Evolutionary conservation across 1,140 invertebrate genomes (phyloP).

Genomic region (Acromyrmex heyeri): DNA sequence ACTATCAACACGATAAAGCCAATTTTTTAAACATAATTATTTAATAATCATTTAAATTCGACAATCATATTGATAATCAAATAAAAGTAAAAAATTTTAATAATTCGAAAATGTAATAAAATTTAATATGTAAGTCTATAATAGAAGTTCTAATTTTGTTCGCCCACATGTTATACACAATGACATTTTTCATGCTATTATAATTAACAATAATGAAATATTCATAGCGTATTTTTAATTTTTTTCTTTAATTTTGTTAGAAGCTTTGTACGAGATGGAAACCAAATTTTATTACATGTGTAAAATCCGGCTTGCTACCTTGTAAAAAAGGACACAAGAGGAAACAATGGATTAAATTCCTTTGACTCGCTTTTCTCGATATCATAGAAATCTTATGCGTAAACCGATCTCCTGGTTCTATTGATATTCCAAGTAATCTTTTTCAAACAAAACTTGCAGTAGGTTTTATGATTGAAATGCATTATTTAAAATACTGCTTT

Average conservation of each 20-base stretch:
- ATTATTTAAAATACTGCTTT: constrained; percentile 13
- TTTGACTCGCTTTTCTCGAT: background rate
- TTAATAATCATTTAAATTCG: background rate
- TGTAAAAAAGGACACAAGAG: background rate
- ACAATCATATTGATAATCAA: background rate
- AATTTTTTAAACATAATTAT: background rate
- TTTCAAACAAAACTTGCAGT: background rate
- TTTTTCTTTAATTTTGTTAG: constrained; percentile 19
- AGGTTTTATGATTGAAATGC: background rate
- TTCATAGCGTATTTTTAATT: constrained; percentile 44
- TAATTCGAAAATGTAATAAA: background rate
- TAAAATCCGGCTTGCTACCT: constrained; percentile 27
- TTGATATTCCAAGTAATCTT: constrained; percentile 24
- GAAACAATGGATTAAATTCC: constrained; percentile 48
- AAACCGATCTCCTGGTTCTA: background rate
- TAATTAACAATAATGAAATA: constrained; percentile 39
- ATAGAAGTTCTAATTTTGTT: background rate
- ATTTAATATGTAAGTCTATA: background rate
- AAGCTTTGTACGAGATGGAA: background rate
- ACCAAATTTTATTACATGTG: constrained; percentile 49
- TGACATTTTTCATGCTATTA: background rate
- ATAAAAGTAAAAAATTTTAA: background rate
- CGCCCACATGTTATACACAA: background rate
- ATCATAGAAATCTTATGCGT: constrained; percentile 30
- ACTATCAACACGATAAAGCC: background rate